Evolutionary conservation across 2,113 vertebrate species (phyloP).

Genomic region (Pavo muticus): DNA sequence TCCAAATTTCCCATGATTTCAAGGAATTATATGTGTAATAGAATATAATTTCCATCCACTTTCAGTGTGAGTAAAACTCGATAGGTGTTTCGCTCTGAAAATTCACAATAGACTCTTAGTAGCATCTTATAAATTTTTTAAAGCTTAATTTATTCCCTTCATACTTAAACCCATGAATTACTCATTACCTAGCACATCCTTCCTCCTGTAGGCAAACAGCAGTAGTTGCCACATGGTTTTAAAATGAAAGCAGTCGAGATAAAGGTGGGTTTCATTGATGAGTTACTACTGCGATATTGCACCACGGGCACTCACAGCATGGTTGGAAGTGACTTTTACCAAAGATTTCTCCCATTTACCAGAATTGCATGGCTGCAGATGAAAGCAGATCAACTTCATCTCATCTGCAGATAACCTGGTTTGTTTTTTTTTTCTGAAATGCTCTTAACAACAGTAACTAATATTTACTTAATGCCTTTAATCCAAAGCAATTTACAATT

Average conservation of each 20-base stretch:
- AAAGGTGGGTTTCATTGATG: conserved; percentile 39
- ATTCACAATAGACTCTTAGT: not conserved
- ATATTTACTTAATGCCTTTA: not conserved
- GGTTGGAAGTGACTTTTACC: not conserved
- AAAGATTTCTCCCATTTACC: not conserved
- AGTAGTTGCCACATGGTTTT: conserved; percentile 11
- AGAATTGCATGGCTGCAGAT: not conserved
- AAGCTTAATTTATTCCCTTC: conserved; percentile 56
- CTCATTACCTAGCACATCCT: conserved; percentile 18
- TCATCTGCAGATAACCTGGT: not conserved
- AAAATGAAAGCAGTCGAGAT: conserved; percentile 22
- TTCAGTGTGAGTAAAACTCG: not conserved
- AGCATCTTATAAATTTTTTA: conserved; percentile 75
- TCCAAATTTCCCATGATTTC: not conserved
- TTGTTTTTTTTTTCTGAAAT: not conserved
- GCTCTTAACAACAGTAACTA: not conserved
- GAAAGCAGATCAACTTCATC: not conserved
- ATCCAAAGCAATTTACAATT: not conserved
- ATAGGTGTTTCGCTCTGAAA: not conserved
- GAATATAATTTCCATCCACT: not conserved
- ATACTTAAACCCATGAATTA: conserved; percentile 26
- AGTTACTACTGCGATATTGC: not conserved
- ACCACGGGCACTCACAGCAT: not conserved
- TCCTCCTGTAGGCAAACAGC: conserved; percentile 28
- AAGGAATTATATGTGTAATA: not conserved